Evolutionary conservation across 2,888 invertebrate species (phyloP).

Genomic region (Drosophila emarginata): DNA sequence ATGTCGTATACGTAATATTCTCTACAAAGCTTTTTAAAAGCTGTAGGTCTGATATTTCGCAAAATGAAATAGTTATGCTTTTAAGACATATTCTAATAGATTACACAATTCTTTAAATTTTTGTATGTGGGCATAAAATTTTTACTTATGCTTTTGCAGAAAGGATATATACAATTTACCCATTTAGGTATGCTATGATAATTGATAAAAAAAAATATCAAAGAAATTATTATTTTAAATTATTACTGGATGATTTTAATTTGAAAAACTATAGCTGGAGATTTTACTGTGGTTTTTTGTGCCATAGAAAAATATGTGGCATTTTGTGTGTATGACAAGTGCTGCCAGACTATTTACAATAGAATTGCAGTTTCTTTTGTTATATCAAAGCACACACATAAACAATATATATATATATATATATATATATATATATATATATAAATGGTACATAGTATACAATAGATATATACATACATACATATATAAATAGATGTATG

Average conservation of each 20-base stretch:
- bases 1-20: neutral
- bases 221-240: no score
- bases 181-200: conserved; percentile 1
- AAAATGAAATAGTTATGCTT: no score
- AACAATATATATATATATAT: no score
- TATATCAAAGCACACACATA: conserved; percentile 38
- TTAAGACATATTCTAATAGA: no score
- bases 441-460: neutral
- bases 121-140: no score
- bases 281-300: neutral
- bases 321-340: conserved; percentile 30
- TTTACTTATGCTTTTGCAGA: no score
- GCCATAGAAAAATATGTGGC: neutral
- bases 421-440: neutral
- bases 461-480: neutral
- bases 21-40: no score
- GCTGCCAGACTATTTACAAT: conserved; percentile 73
- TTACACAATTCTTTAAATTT: no score
- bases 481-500: neutral
- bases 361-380: conserved; percentile 68
- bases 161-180: neutral
- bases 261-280: neutral
- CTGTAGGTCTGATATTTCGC: no score
- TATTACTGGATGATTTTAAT: neutral
- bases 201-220: neutral